phyloP scores from a whole-genome alignment of 2,113 vertebrate species.

The Noturus placidus region DNA sequence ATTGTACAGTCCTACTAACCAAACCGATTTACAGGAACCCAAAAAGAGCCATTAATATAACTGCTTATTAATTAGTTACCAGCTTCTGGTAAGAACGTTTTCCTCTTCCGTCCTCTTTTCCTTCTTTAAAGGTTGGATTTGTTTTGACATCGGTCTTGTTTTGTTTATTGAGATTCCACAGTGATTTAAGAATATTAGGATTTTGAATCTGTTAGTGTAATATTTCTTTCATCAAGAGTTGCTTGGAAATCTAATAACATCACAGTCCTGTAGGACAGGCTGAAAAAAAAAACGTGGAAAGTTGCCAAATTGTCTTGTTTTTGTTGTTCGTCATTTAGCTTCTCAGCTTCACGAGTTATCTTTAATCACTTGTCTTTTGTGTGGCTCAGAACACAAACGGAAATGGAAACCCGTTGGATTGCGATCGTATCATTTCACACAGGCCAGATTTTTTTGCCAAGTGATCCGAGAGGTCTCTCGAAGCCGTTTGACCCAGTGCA shows the following conservation, averaged over 20 bases:
- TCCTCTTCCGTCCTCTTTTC: constrained; percentile 1
- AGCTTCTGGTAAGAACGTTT: neutral
- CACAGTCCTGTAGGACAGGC: neutral
- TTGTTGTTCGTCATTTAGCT: neutral
- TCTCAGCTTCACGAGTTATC: neutral
- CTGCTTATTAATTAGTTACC: neutral
- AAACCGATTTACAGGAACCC: neutral
- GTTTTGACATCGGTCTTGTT: neutral
- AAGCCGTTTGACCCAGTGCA: neutral
- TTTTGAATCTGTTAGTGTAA: constrained; percentile 1
- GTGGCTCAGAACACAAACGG: neutral
- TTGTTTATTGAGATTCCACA: constrained; percentile 20
- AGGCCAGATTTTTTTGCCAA: neutral
- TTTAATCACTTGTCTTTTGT: neutral
- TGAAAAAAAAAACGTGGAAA: neutral
- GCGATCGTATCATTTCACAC: neutral
- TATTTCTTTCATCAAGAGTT: constrained; percentile 20
- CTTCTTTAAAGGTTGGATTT: constrained; percentile 9
- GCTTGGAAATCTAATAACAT: neutral
- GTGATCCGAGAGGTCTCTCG: neutral
- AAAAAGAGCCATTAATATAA: neutral
- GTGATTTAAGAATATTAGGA: neutral
- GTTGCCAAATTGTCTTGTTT: neutral
- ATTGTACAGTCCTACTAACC: neutral
- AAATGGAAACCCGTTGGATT: neutral